These are phyloP conservation scores for Paracentrotus lividus DNA, from an alignment of 53 echinoderm and acorn worm species.

Conservation along the genomic window DNA sequence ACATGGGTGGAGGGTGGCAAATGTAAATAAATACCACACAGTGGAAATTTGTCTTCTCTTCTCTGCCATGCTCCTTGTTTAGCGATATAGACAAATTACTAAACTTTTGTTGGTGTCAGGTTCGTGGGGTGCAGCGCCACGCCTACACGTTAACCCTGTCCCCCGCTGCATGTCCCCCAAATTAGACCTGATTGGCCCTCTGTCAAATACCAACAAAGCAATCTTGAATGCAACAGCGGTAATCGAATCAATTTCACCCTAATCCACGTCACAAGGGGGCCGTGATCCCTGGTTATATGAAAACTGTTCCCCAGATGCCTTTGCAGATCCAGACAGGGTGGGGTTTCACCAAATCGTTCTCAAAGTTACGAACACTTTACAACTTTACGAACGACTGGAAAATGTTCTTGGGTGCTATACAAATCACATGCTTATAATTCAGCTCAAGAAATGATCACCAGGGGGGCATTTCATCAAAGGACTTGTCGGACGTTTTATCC, in stretches of 20 bases:
- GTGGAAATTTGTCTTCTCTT: too few relatives aligned
- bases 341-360: too few relatives aligned
- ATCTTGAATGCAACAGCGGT: constrained; percentile 25
- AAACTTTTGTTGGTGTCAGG: not conserved
- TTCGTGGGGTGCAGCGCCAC: constrained; percentile 18
- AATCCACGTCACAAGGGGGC: constrained; percentile 23
- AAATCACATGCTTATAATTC: too few relatives aligned
- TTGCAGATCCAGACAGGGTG: too few relatives aligned
- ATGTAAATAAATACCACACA: too few relatives aligned
- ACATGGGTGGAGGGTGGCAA: too few relatives aligned
- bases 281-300: not conserved
- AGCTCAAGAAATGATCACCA: too few relatives aligned
- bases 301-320: constrained; percentile 22
- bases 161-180: constrained; percentile 30
- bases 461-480: too few relatives aligned
- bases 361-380: too few relatives aligned
- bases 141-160: constrained; percentile 30
- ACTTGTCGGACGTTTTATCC: too few relatives aligned
- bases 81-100: not conserved
- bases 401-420: too few relatives aligned
- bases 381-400: too few relatives aligned
- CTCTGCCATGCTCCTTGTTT: not conserved
- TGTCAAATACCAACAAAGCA: constrained; percentile 11
- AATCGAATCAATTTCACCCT: constrained; percentile 25
- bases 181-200: constrained; percentile 36